Evolutionary conservation across 2,113 vertebrate species (phyloP).

Genomic region (Cebidichthys violaceus): DNA sequence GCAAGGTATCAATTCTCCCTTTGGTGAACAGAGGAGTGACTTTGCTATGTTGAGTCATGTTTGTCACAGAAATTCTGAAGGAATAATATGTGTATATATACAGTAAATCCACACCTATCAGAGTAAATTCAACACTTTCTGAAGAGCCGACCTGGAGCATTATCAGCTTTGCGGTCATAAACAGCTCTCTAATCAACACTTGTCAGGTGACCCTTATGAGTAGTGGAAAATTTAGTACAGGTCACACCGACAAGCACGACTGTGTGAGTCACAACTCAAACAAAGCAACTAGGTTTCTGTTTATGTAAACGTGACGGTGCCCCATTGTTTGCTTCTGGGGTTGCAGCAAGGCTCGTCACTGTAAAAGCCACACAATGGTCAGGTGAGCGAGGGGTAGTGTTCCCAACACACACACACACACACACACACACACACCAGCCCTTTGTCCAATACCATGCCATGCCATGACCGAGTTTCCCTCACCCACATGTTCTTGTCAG

Average conservation of each 20-base stretch:
- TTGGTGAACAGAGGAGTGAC: slow-evolving; percentile 21
- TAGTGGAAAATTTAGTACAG: slow-evolving; percentile 35
- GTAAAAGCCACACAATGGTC: slow-evolving; percentile 27
- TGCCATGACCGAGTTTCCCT: slow-evolving; percentile 38
- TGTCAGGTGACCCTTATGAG: background rate
- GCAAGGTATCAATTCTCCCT: slow-evolving; percentile 50
- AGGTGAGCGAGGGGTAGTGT: slow-evolving; percentile 27
- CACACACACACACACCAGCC: slow-evolving; percentile 6
- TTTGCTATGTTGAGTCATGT: slow-evolving; percentile 33
- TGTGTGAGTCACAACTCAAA: slow-evolving; percentile 62
- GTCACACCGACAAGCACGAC: slow-evolving; percentile 15
- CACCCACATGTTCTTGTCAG: slow-evolving; percentile 40
- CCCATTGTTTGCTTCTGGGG: slow-evolving; percentile 43
- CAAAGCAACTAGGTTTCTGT: slow-evolving; percentile 53
- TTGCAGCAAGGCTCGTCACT: slow-evolving; percentile 15
- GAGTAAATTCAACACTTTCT: background rate
- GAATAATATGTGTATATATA: background rate
- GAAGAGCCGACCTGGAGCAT: background rate
- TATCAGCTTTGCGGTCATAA: background rate
- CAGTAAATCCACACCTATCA: background rate
- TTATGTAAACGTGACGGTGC: slow-evolving; percentile 31
- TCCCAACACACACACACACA: slow-evolving; percentile 6
- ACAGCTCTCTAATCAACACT: slow-evolving; percentile 1
- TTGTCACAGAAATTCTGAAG: slow-evolving; percentile 26
- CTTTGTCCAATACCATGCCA: slow-evolving; percentile 16